Evolutionary conservation across 2,797 vertebrate species (phyloP), one percentile per base, ranked within the genome.

Genomic region (Labeo calbasu): DNA sequence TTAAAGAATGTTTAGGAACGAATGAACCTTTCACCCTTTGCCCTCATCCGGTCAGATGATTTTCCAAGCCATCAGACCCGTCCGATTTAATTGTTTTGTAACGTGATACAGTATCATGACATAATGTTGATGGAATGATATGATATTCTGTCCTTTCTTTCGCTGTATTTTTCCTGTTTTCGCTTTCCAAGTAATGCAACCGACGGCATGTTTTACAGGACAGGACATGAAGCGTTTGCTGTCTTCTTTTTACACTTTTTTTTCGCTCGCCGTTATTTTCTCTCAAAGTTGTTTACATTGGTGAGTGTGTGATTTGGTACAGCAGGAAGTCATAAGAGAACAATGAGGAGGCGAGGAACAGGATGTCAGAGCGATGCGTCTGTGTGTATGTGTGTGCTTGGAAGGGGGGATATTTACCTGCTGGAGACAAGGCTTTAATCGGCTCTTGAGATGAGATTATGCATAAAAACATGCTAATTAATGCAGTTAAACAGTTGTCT

Each of bases 251-350:
- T 79, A 68, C 46, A 79, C 19, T 77, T 51, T 66, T n/a, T 10
- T 32, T 63, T 51, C 48, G 2, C 21, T 76, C 11, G 13, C 1
- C 7, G 15, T 78, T 23, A 43, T 70, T 76, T 79, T 86, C 83
- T 68, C 50, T 46, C 21, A 53, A 15, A 69, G 66, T 77, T 90
- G 86, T 88, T 88, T 88, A 87, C 80, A 78, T 50, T 84, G 71
- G 28, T 40, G 84, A 84, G 69, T 77, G 76, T 81, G 69, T 79
- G 84, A 84, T 86, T 81, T 79, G 84, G 83, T 84, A 69, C 70
- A 36, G 84, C 81, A 89, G 88, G 90, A 90, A 89, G 83, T 89
- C 75, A 85, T 89, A 85, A 84, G 86, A 91, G 88, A 89, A 89
- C 88, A 91, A 90, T 88, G 85, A 86, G 85, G 80, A 86, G 85